Conservation (phyloP, 1,140 invertebrate species). For the Aleiodes sp. region DNA sequence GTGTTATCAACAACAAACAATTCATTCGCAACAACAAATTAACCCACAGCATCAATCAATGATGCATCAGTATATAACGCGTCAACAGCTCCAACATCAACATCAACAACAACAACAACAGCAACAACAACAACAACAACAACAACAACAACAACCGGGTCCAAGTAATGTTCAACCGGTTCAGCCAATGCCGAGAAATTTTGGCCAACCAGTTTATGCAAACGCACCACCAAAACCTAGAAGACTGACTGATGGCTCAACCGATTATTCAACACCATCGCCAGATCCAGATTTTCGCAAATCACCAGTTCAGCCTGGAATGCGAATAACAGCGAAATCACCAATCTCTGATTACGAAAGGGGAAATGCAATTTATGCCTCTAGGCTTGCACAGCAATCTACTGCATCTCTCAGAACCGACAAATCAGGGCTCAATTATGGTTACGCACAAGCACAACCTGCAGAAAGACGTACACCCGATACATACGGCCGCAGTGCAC, state of each 20-base stretch:
- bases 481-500: slow-evolving; percentile 78
- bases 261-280: slow-evolving; percentile 78
- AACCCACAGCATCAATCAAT: slow-evolving; percentile 42
- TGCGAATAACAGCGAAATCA: slow-evolving; percentile 46
- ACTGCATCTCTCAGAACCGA: slow-evolving; percentile 54
- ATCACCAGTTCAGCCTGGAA: slow-evolving; percentile 50
- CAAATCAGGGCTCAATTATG: slow-evolving; percentile 57
- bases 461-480: slow-evolving; percentile 81
- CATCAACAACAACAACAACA: slow-evolving; percentile 41
- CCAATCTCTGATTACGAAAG: slow-evolving; percentile 51
- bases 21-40: slow-evolving; percentile 39
- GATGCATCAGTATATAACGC: slow-evolving; percentile 39
- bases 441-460: slow-evolving; percentile 46
- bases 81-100: slow-evolving; percentile 40
- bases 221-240: slow-evolving; percentile 89
- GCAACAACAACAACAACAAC: slow-evolving; percentile 29
- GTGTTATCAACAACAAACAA: slow-evolving; percentile 35
- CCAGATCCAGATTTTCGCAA: slow-evolving; percentile 56
- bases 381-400: slow-evolving; percentile 41
- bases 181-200: slow-evolving; percentile 49
- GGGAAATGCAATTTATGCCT: slow-evolving; percentile 52
- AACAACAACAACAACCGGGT: slow-evolving; percentile 16
- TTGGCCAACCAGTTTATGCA: slow-evolving; percentile 80
- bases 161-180: slow-evolving; percentile 42
- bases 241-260: slow-evolving; percentile 70